Conservation (phyloP, 2,797 vertebrate genomes). For the Notoglanidium macrostoma region DNA sequence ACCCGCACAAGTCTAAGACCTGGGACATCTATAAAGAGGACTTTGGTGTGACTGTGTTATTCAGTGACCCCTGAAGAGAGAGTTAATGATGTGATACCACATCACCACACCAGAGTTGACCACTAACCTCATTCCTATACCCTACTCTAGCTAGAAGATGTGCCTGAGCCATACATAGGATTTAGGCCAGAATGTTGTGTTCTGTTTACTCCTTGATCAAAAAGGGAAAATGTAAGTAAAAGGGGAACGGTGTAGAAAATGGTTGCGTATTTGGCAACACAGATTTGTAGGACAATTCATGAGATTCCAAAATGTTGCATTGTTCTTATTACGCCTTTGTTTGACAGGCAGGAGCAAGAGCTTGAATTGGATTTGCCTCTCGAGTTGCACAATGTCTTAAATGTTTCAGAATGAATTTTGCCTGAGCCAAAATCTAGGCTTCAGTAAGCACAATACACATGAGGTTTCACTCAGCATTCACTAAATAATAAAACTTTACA, state of each 20-base stretch:
- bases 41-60: slow-evolving; percentile 87
- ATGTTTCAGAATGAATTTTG: not conserved
- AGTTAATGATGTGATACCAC: not conserved
- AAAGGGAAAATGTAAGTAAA: not conserved
- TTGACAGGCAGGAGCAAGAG: not conserved
- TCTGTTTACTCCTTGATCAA: not conserved
- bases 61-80: slow-evolving; percentile 69
- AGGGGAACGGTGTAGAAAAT: not conserved
- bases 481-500: not conserved
- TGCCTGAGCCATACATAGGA: not conserved
- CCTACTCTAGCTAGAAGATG: not conserved
- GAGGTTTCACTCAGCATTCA: not conserved
- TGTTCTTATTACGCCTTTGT: not conserved
- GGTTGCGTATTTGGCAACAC: not conserved
- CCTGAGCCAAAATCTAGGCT: not conserved
- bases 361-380: not conserved
- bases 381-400: not conserved
- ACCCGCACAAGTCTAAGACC: slow-evolving; percentile 90
- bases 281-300: not conserved
- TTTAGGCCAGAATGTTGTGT: not conserved
- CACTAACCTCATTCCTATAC: not conserved
- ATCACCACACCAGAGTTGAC: not conserved
- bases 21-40: slow-evolving; percentile 87
- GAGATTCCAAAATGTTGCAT: not conserved
- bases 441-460: not conserved